Percentiles rank a stretch among this genome's conserved stretches.
These are phyloP conservation scores for Mystacides longicornis DNA, from an alignment of 2,888 invertebrate species.

Conservation along the genomic window DNA sequence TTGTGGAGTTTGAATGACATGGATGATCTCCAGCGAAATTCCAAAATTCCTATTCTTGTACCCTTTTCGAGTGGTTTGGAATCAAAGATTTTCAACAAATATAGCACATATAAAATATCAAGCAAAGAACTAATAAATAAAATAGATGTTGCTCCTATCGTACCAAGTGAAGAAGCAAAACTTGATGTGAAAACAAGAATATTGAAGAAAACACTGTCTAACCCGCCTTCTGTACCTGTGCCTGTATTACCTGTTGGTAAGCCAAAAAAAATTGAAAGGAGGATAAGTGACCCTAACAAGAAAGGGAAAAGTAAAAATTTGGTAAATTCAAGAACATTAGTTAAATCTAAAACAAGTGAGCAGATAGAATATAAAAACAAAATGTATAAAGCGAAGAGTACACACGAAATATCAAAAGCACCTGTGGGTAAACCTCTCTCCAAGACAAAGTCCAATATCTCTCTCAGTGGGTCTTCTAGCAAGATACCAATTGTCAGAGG, in stretches of 20 bases:
- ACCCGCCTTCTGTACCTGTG: slow-evolving; percentile 42
- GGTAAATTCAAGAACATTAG: slow-evolving; percentile 20
- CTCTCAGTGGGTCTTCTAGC: slow-evolving; percentile 52
- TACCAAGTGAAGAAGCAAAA: slow-evolving; percentile 45
- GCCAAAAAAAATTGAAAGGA: slow-evolving; percentile 42
- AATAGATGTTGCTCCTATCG: slow-evolving; percentile 36
- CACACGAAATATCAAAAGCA: slow-evolving; percentile 49
- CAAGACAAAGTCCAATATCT: slow-evolving; percentile 46
- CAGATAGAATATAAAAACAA: slow-evolving; percentile 35
- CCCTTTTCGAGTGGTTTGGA: slow-evolving; percentile 38
- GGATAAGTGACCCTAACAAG: slow-evolving; percentile 41
- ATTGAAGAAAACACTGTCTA: slow-evolving; percentile 48
- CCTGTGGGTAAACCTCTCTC: slow-evolving; percentile 35
- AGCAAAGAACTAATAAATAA: slow-evolving; percentile 32
- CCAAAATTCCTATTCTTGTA: slow-evolving; percentile 36
- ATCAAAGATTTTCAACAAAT: slow-evolving; percentile 43
- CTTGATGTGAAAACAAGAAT: slow-evolving; percentile 50
- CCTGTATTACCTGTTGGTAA: slow-evolving; percentile 45
- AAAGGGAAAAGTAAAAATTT: slow-evolving; percentile 25
- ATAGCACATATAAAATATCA: slow-evolving; percentile 47
- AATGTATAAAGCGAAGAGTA: slow-evolving; percentile 48
- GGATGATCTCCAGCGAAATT: slow-evolving; percentile 42
- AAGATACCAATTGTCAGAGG: slow-evolving; percentile 56
- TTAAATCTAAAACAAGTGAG: slow-evolving; percentile 40
- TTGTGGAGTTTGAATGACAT: slow-evolving; percentile 53